These are phyloP conservation scores for Acrocephalus kingi DNA, from an alignment of 2,113 vertebrate genomes.

Conservation along the genomic window DNA sequence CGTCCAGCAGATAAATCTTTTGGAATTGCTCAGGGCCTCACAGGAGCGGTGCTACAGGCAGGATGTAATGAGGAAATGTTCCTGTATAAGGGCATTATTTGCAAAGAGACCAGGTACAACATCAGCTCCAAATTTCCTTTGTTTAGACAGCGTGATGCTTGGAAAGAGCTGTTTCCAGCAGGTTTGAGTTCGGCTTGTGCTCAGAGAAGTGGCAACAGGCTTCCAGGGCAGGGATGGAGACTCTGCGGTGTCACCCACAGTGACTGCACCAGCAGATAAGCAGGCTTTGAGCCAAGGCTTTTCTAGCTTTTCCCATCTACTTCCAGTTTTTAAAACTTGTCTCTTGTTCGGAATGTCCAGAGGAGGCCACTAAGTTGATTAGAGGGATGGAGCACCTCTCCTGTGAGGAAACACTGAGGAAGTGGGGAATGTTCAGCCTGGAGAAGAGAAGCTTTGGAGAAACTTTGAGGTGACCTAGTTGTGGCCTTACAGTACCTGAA, in stretches of 20 bases:
- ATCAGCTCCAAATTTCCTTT: constrained; percentile 2
- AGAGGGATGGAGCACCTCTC: background rate
- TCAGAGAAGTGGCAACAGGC: background rate
- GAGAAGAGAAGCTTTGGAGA: background rate
- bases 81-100: constrained; percentile 1
- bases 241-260: background rate
- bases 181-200: background rate
- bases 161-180: background rate
- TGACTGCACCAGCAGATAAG: background rate
- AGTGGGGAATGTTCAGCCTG: background rate
- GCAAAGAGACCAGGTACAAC: background rate
- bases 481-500: background rate
- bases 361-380: background rate
- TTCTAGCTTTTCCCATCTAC: background rate
- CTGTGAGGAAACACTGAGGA: background rate
- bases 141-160: background rate
- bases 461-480: background rate
- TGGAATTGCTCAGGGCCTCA: background rate
- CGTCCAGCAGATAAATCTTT: background rate
- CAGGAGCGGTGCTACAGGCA: background rate
- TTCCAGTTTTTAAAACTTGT: background rate
- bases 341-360: background rate
- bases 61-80: constrained; percentile 39
- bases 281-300: background rate
- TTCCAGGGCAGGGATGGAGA: background rate